Base-by-base conservation (phyloP, 2,888 invertebrate genomes). In the Cosmopolites sordidus region DNA sequence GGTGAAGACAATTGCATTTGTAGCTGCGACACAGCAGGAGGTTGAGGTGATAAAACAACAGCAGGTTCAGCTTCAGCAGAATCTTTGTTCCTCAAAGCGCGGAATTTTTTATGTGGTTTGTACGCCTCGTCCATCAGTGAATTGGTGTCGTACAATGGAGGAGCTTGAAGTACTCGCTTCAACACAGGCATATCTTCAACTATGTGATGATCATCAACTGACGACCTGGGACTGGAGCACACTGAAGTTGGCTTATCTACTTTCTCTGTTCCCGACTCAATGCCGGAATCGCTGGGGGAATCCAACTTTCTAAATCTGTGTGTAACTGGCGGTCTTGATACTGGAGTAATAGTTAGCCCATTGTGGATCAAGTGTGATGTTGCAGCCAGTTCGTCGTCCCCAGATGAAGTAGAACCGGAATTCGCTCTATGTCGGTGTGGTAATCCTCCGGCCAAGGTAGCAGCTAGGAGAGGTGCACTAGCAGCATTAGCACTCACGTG, bases 51-150 rank as follows among this genome's bases (percentile, higher is more conserved):
- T 48, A 71, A 63, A 4, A 72, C 66, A 2, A 73, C 65, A 54
- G 86, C 87, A 0, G 83, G 82, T 65, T 85, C 84, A 1, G 89
- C 88, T 67, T 90, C 90, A 39, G 87, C 87, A 1, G 84, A 83
- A 69, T 91, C 90, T 64, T 89, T 88, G 58, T 75, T 73, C 17
- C 90, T 79, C 70, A 91, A 77, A 1, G 91, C 91, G 40, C 94
- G 84, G 81, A 94, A 94, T 74, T 94, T 94, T 76, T 94, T 94
- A 79, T 94, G 94, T 56, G 93, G 93, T 72, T 93, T 92, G 78
- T 94, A 94, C 12, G 92, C 92, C 75, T 92, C 93, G 72, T 93
- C 92, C 92, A 94, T 93, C 51, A 94, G 75, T 1, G 89, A 87
- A 69, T 89, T 89, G 50, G 92, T 91, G 70, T 92, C 92, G 74